These are phyloP conservation scores for Pterostichus niger DNA, from an alignment of 2,888 invertebrate genomes.

Conservation along the genomic window DNA sequence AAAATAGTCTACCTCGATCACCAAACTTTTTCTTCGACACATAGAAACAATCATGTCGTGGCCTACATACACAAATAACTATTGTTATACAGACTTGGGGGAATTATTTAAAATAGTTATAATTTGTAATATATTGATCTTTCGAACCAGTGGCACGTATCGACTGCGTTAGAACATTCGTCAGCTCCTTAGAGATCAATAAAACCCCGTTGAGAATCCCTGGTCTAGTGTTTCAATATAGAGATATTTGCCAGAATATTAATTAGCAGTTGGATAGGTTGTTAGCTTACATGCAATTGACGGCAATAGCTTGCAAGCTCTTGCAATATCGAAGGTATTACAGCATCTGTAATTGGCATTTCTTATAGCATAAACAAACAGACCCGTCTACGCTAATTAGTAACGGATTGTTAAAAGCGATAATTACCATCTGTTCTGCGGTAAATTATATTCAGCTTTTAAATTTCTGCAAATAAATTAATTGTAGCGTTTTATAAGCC, in stretches of 20 bases:
- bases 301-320: neutral
- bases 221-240: neutral
- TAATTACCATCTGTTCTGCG: constrained; percentile 1
- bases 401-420: constrained; percentile 23
- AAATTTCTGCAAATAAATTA: constrained; percentile 4
- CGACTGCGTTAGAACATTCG: too few species aligned
- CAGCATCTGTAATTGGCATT: constrained; percentile 19
- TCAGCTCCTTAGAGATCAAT: too few species aligned
- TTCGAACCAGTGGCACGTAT: too few species aligned
- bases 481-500: constrained; percentile 12
- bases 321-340: too few species aligned
- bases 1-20: too few species aligned
- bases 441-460: neutral
- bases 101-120: too few species aligned
- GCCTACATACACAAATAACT: too few species aligned
- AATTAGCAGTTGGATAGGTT: neutral
- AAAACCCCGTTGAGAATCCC: too few species aligned
- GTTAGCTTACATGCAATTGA: constrained; percentile 8
- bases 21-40: too few species aligned
- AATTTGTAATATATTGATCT: too few species aligned
- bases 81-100: too few species aligned
- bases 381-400: neutral
- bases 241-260: neutral
- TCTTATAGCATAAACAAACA: neutral
- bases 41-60: too few species aligned